These are phyloP conservation scores for Fragum sueziense DNA, from an alignment of 2,888 invertebrate species.

Conservation along the genomic window DNA sequence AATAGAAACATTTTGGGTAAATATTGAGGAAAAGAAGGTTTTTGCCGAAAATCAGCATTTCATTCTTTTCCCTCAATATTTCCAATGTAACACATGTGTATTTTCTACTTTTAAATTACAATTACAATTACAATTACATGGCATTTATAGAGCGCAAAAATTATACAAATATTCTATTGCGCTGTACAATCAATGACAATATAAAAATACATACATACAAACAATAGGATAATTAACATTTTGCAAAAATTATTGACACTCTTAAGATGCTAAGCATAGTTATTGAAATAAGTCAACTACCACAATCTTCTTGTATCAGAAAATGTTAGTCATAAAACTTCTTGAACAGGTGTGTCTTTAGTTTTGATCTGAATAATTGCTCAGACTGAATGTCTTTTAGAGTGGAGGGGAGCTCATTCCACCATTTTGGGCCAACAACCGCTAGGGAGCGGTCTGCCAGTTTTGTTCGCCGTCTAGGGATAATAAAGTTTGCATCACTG, in stretches of 20 bases:
- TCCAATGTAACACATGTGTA: no score
- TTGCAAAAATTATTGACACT: no score
- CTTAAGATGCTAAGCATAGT: no score
- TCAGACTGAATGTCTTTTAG: constrained; percentile 9
- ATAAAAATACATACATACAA: background rate
- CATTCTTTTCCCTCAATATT: no score
- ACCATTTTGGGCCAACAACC: background rate
- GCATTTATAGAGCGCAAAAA: constrained; percentile 7
- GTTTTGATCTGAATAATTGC: background rate
- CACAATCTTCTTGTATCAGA: background rate
- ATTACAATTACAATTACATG: no score
- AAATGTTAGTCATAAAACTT: background rate
- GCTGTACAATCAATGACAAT: no score
- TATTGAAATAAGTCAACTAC: no score
- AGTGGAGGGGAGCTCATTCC: no score
- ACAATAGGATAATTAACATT: background rate
- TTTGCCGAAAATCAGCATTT: no score
- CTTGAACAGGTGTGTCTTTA: constrained; percentile 13
- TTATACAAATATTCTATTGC: constrained; percentile 14
- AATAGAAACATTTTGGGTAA: no score
- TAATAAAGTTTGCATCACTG: background rate
- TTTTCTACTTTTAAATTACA: no score
- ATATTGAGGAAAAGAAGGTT: no score
- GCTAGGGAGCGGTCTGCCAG: background rate
- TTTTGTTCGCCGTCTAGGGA: constrained; percentile 3